Conservation (phyloP, 2,113 vertebrate species). For the Calidris pugnax region DNA sequence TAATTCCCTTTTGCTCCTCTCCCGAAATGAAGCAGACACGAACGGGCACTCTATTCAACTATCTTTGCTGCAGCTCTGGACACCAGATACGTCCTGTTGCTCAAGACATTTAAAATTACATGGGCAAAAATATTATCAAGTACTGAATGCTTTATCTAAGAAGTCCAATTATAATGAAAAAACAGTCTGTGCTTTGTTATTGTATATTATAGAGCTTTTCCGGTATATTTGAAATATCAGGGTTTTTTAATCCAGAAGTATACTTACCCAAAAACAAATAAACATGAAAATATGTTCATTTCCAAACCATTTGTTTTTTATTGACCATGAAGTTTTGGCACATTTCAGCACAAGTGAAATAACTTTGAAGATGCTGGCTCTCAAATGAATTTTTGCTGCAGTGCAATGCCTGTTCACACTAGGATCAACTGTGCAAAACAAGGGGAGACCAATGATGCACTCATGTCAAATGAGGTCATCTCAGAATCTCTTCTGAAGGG, state of each 20-base stretch:
- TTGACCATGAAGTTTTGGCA: constrained; percentile 13
- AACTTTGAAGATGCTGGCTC: neutral
- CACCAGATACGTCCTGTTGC: neutral
- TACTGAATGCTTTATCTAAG: neutral
- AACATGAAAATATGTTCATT: neutral
- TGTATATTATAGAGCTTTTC: neutral
- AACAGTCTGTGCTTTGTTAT: neutral
- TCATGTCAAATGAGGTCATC: neutral
- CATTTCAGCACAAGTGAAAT: neutral
- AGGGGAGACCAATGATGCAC: neutral
- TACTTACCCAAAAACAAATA: neutral
- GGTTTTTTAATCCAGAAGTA: neutral
- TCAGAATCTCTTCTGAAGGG: neutral
- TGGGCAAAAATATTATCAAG: neutral
- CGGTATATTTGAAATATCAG: neutral
- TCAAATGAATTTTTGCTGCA: neutral
- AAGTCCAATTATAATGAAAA: neutral
- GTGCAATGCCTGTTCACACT: neutral
- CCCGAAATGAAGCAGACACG: accelerated
- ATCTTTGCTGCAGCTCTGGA: neutral
- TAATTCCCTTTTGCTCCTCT: neutral
- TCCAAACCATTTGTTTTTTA: constrained; percentile 38
- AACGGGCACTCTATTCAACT: neutral
- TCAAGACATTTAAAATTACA: neutral
- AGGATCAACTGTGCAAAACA: neutral